These are phyloP conservation scores for Pachycephala philippinensis DNA, from an alignment of 2,113 vertebrate genomes.

Conservation along the genomic window DNA sequence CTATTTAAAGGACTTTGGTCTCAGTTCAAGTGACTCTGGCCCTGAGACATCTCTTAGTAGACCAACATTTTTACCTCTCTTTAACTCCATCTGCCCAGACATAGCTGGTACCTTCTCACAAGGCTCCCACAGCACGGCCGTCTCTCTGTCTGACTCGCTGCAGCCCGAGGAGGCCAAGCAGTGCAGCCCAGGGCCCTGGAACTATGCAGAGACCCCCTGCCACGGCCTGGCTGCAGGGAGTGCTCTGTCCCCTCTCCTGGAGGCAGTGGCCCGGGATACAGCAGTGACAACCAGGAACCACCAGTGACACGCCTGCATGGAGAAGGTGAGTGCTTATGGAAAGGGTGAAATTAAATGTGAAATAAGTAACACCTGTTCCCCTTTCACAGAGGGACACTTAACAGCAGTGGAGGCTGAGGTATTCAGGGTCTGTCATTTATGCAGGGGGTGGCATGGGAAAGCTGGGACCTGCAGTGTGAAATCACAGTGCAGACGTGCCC, in stretches of 20 bases:
- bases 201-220: neutral
- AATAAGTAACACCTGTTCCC: neutral
- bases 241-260: neutral
- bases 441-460: accelerated
- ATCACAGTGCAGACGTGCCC: neutral
- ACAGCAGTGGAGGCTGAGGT: neutral
- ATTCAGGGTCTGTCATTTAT: neutral
- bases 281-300: neutral
- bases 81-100: neutral
- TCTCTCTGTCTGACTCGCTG: neutral
- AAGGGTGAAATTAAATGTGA: neutral
- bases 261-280: neutral
- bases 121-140: neutral
- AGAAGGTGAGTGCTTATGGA: conserved; percentile 8
- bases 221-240: neutral
- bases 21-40: neutral
- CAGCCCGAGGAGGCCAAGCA: neutral
- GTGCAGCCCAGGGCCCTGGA: neutral
- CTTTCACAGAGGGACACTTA: neutral
- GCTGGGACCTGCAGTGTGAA: neutral
- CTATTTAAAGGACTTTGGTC: conserved; percentile 36
- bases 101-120: neutral
- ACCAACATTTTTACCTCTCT: conserved; percentile 49
- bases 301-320: neutral
- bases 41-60: neutral